Conservation (phyloP, 2,888 invertebrate genomes). For the Ctenicera cuprea region DNA sequence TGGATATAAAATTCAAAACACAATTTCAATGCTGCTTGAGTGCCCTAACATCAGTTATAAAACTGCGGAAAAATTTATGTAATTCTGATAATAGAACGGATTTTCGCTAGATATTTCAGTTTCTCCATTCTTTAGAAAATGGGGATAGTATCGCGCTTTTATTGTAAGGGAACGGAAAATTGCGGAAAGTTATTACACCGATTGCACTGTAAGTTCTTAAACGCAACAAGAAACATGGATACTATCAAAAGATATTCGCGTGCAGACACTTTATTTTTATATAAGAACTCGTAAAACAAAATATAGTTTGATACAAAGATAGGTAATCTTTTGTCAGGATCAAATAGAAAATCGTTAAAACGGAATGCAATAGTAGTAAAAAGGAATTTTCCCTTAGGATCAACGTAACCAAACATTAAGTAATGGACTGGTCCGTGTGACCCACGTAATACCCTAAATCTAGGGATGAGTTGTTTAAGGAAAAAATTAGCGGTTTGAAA, state of each 20-base stretch:
- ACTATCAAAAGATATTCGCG: slow-evolving; percentile 16
- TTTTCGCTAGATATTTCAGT: no score
- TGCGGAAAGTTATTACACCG: slow-evolving; percentile 10
- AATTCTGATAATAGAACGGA: no score
- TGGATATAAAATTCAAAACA: no score
- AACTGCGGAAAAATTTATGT: no score
- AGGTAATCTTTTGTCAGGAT: slow-evolving; percentile 26
- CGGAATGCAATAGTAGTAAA: slow-evolving; percentile 16
- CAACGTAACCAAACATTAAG: slow-evolving; percentile 9
- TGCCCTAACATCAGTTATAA: no score
- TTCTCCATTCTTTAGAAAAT: no score
- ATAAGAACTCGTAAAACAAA: slow-evolving; percentile 25
- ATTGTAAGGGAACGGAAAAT: slow-evolving; percentile 2
- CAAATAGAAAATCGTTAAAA: slow-evolving; percentile 34
- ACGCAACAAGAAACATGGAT: slow-evolving; percentile 9
- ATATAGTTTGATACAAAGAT: slow-evolving; percentile 29
- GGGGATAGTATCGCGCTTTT: not conserved
- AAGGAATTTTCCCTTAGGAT: slow-evolving; percentile 22
- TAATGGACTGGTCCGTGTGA: not conserved
- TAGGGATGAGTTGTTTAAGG: not conserved
- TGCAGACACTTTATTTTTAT: slow-evolving; percentile 28
- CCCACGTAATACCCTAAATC: not conserved
- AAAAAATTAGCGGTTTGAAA: not conserved
- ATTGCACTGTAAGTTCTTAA: slow-evolving; percentile 6
- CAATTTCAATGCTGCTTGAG: no score